Evolutionary conservation across 2,888 invertebrate genomes (phyloP).

Genomic region (Disparrhopalites patrizii): DNA sequence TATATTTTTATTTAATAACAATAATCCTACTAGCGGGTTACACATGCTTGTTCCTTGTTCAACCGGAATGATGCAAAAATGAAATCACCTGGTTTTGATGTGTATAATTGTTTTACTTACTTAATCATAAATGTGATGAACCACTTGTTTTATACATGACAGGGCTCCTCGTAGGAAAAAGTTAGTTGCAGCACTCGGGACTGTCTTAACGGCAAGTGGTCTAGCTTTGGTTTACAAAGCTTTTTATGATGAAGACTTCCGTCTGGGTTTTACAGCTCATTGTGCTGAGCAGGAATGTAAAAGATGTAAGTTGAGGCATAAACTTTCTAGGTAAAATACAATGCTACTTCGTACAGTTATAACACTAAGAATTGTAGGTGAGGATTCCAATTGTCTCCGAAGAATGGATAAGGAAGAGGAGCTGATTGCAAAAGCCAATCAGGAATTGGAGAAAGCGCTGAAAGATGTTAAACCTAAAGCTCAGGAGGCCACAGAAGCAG

Average conservation of each 20-base stretch:
- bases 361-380: conserved; percentile 24
- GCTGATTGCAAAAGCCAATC: conserved; percentile 43
- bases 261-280: conserved; percentile 17
- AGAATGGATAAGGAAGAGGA: conserved; percentile 46
- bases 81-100: not conserved
- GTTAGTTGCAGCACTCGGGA: conserved; percentile 17
- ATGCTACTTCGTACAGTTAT: no score
- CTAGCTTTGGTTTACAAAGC: conserved; percentile 18
- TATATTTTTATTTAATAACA: not conserved
- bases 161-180: conserved; percentile 20
- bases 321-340: not conserved
- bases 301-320: conserved; percentile 16
- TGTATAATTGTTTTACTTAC: not conserved
- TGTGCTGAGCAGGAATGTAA: conserved; percentile 23
- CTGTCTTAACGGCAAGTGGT: conserved; percentile 23
- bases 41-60: not conserved
- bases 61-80: not conserved
- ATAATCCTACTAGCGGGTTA: not conserved
- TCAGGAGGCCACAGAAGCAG: conserved; percentile 44
- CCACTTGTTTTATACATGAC: not conserved
- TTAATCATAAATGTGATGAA: no score
- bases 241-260: conserved; percentile 17
- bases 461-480: conserved; percentile 46
- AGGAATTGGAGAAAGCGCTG: conserved; percentile 44
- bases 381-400: conserved; percentile 41